Evolutionary conservation across 2,888 invertebrate species (phyloP), one percentile per base, ranked within the genome.

Genomic region (Catocala nupta): DNA sequence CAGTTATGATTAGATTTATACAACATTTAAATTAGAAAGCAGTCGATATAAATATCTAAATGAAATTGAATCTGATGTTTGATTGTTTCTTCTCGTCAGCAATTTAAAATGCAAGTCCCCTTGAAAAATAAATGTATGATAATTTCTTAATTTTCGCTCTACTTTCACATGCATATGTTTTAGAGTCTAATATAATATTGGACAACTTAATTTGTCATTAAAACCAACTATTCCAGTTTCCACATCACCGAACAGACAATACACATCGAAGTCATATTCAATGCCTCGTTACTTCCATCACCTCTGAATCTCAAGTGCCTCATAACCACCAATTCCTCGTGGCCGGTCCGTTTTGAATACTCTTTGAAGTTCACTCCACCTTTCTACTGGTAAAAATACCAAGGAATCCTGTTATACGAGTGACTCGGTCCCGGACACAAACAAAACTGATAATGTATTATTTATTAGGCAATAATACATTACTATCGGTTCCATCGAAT

Each of bases 241-340:
- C 43, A 87, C 75, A 57, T 89, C 81, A 25, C 90, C 91, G 50
- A 79, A 74, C 1, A 91, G 90, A 48, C 89, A 87, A 65, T 84
- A 89, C 10, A 92, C 87, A 67, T 84, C 83, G 59, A 90, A 84
- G 0, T 77, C 77, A 42, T 84, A 79, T 9, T 79, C 72, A 4
- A 84, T 72, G 3, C 85, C 76, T 34, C 70, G 74, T 48, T 79
- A 77, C 6, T 75, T 65, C 82, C 91, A 88, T 43, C 77, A 73
- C 59, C 84, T 81, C 56, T 86, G 82, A 50, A 83, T 88, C 34
- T 87, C 78, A 44, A 94, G 71, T 55, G 86, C 82, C 56, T 85
- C 84, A 55, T 83, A 85, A 5, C 83, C 85, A 51, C 90, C 77
- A 2, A 89, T 77, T 42, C 90, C 82, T 60, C 82, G 81, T 0